Conservation (phyloP, 2,888 invertebrate genomes). For the Nemotelus pantherinus region DNA sequence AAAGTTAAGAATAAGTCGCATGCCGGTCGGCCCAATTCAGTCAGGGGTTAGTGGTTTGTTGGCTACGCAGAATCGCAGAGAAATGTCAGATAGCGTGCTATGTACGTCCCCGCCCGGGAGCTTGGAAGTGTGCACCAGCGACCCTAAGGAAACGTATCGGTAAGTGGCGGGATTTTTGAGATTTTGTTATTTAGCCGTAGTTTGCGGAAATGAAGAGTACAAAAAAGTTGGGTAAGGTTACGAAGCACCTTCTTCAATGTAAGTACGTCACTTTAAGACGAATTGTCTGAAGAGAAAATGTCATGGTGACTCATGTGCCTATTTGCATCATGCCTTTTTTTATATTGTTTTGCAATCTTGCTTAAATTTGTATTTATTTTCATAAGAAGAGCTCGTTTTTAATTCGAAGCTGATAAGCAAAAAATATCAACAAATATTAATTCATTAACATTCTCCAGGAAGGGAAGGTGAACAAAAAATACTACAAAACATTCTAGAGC, state of each 20-base stretch:
- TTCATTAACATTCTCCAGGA: too few species aligned
- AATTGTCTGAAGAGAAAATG: background rate
- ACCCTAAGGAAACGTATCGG: slow-evolving; percentile 48
- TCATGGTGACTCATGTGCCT: background rate
- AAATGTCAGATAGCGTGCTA: background rate
- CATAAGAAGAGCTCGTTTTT: too few species aligned
- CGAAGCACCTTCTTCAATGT: background rate
- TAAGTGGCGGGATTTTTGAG: slow-evolving; percentile 37
- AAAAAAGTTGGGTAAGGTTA: too few species aligned
- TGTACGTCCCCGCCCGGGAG: background rate
- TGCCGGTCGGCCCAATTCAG: slow-evolving; percentile 3
- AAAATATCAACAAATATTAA: too few species aligned
- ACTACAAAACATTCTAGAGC: too few species aligned
- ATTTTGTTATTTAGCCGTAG: background rate
- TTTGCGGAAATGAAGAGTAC: background rate
- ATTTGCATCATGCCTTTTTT: background rate
- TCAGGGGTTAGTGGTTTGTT: background rate
- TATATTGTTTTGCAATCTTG: too few species aligned
- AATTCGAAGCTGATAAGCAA: too few species aligned
- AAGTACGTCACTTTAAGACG: background rate
- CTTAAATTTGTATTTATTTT: too few species aligned
- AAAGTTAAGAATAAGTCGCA: background rate
- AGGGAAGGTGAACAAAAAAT: too few species aligned
- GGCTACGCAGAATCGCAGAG: background rate
- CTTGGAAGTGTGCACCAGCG: slow-evolving; percentile 45